phyloP scores from a whole-genome alignment of 2,113 vertebrate genomes.

The Emberiza fucata region DNA sequence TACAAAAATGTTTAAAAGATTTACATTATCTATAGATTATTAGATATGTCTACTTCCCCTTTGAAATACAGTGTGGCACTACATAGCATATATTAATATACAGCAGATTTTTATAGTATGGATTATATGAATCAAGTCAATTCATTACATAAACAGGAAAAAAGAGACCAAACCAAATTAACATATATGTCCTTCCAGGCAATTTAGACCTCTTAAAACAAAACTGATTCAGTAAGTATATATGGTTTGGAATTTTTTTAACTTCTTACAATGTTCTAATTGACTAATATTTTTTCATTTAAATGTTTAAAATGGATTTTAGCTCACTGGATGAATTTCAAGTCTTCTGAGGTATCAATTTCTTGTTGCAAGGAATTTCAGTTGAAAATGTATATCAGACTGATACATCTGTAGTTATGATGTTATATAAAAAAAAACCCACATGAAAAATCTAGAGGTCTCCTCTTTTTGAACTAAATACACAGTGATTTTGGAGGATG shows the following conservation, averaged over 20 bases:
- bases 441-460: neutral
- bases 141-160: neutral
- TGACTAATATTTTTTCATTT: neutral
- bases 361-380: neutral
- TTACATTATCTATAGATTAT: neutral
- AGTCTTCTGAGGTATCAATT: neutral
- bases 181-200: fast-evolving
- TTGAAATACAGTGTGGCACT: neutral
- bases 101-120: neutral
- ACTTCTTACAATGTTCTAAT: neutral
- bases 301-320: neutral
- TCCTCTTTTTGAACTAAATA: neutral
- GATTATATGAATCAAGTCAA: neutral
- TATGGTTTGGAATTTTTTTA: neutral
- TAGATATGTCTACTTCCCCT: neutral
- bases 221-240: neutral
- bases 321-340: neutral
- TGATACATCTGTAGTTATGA: neutral
- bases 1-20: neutral
- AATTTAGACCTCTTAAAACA: neutral
- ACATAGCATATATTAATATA: fast-evolving
- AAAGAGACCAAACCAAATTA: neutral
- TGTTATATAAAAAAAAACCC: neutral
- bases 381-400: neutral
- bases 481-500: neutral